Percentiles rank a stretch among this genome's conserved stretches.
These are phyloP conservation scores for Busseola fusca DNA, from an alignment of 2,888 invertebrate genomes.

Conservation along the genomic window DNA sequence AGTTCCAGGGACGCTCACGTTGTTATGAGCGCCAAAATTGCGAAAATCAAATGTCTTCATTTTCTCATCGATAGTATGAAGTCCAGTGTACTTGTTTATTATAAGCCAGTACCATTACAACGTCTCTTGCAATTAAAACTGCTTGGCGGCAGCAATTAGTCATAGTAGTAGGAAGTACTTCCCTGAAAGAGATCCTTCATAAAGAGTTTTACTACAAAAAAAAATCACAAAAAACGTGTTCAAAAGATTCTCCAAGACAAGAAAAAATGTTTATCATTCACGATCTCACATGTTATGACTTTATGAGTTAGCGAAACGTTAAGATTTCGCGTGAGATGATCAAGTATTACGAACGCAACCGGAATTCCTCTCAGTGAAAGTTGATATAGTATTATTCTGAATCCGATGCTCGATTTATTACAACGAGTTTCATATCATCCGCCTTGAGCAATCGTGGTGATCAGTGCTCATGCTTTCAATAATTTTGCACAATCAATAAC, in stretches of 20 bases:
- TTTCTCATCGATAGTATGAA: no score
- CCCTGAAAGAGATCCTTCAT: not conserved
- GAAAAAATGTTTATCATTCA: not conserved
- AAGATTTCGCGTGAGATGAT: slow-evolving; percentile 48
- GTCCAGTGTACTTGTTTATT: no score
- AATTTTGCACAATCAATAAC: no score
- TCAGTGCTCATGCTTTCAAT: no score
- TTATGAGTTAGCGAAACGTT: slow-evolving; percentile 33
- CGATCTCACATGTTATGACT: slow-evolving; percentile 22
- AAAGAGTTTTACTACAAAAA: not conserved
- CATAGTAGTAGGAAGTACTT: not conserved
- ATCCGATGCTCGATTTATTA: slow-evolving; percentile 32
- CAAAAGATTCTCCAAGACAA: not conserved
- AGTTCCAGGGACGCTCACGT: no score
- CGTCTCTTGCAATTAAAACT: no score
- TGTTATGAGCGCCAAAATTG: no score
- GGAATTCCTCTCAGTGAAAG: slow-evolving; percentile 55
- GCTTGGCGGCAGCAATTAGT: no score
- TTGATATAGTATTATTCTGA: slow-evolving; percentile 34
- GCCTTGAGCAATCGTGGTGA: no score
- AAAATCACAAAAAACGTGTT: not conserved
- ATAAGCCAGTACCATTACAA: no score
- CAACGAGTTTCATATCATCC: slow-evolving; percentile 12
- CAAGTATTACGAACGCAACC: slow-evolving; percentile 37
- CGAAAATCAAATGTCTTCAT: no score